Conservation (phyloP, 92 coral and sea anemone species). For the Bergia sp. region DNA sequence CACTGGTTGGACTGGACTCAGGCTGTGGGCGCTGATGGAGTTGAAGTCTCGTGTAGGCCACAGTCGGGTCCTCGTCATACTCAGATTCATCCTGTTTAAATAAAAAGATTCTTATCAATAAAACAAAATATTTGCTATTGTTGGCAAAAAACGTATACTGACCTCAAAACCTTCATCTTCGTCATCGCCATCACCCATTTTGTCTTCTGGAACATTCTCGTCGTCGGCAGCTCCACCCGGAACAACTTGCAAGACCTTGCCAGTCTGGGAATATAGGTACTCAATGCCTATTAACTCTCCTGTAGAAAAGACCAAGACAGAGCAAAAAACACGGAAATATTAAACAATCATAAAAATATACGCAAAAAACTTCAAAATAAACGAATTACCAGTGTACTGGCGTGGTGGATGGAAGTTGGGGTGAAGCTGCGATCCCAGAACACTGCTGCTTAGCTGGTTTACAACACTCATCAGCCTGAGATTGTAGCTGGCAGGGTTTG, state of each 20-base stretch:
- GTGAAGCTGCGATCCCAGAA: not conserved
- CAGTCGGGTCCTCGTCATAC: not conserved
- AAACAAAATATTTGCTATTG: too few relatives aligned
- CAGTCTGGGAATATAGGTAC: not conserved
- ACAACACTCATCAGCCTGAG: not conserved
- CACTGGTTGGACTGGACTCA: too few relatives aligned
- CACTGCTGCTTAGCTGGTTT: not conserved
- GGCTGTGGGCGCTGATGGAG: not conserved
- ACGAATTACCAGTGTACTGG: not conserved
- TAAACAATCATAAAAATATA: not conserved
- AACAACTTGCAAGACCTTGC: not conserved
- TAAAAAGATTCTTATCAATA: not conserved
- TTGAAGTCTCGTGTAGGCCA: not conserved
- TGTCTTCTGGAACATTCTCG: not conserved
- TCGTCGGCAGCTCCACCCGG: not conserved
- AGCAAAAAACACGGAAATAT: not conserved
- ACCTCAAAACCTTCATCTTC: constrained; percentile 32
- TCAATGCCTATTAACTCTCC: not conserved
- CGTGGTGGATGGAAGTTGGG: not conserved
- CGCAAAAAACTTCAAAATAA: too few relatives aligned
- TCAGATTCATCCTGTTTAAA: not conserved
- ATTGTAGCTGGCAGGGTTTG: not conserved
- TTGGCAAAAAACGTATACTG: not conserved
- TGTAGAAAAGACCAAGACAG: not conserved
- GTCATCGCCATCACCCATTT: not conserved